Evolutionary conservation across 2,888 invertebrate genomes (phyloP), one percentile per base, ranked within the genome.

Genomic region (Cosmia pyralina): DNA sequence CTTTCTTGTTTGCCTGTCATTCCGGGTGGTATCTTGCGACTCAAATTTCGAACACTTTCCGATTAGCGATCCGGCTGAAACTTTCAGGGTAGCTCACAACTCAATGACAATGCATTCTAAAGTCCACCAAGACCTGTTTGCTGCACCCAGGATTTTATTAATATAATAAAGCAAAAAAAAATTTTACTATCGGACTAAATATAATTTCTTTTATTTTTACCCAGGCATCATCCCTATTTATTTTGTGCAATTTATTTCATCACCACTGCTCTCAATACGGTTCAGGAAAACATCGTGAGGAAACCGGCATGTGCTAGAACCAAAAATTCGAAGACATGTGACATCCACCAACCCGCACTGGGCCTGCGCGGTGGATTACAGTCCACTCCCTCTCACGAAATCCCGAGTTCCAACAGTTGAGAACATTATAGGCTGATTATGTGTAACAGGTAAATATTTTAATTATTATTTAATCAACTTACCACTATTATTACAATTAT

Each of bases 401-500:
- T 38, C 5, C 38, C 38, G 4, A 38, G 6, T 4, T 6, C 2
- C 38, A 38, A 6, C 38, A 38, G 38, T 17, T 5, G 60, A 2
- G 2, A 38, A 59, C 4, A 6, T 34, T 34, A 34, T 41, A 41
- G 41, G 8, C 8, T 17, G 7, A 58, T 13, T 17, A 60, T 22
- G 15, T 5, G 34, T 1, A 1, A 34, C 34, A 22, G 41, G 11
- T 38, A 38, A 46, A 63, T 15, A 28, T 28, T 28, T 28, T 2
- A 2, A 41, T n/a, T 15, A 28, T n/a, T 7, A 34, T 34, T 44
- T 13, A 0, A 44, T 22, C 0, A 48, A 92, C 95, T 93, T 62
- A 96, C 96, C 95, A 85, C 93, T 95, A 53, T 95, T 95, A 67
- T 96, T 94, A 88, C 98, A 98, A 86, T 97, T 97, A 55, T 96